Evolutionary conservation across 2,113 vertebrate genomes (phyloP), one percentile per base, ranked within the genome.

Genomic region (Rynchops niger): DNA sequence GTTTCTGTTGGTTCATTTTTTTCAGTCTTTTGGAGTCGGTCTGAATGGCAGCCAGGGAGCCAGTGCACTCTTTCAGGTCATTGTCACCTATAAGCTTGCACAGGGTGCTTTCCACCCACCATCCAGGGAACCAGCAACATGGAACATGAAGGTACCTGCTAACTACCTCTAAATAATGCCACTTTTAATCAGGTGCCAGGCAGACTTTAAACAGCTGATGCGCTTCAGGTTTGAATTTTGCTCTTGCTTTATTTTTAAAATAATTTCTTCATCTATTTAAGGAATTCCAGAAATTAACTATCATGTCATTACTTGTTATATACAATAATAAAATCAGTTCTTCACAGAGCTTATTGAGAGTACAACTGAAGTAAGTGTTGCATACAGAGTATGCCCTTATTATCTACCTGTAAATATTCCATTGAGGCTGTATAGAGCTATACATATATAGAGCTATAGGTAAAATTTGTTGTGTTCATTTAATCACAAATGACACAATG

Each of bases 181-280:
- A 26, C 9, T 78, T 92, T 25, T 49, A 78, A 52, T 59, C 77
- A 82, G 21, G 76, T 94, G 65, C 81, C 61, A 94, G 92, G 76
- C 76, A 94, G 81, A 32, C 38, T 95, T 69, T 43, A 32, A 89
- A 82, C 30, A 74, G 49, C 26, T 69, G 82, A 32, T 47, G 36
- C 34, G 26, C 12, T 82, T 91, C 38, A 72, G 52, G 77, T 67
- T 22, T 91, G 89, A 79, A 66, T 88, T 91, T 82, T 91, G 55
- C 55, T 93, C 47, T 81, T 55, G 34, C 11, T 90, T 93, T 96
- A 93, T 95, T 94, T 96, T 93, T 95, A 80, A 77, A 77, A 16
- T 77, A 70, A 94, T 92, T 88, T 87, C 47, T 88, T 94, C 12
- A 62, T 83, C 95, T 97, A 88, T 96, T 96, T 95, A 90, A 95